Percentiles rank a stretch among this genome's conserved stretches.
Conservation (phyloP, 2,888 invertebrate genomes). For the Phorcus lineatus region DNA sequence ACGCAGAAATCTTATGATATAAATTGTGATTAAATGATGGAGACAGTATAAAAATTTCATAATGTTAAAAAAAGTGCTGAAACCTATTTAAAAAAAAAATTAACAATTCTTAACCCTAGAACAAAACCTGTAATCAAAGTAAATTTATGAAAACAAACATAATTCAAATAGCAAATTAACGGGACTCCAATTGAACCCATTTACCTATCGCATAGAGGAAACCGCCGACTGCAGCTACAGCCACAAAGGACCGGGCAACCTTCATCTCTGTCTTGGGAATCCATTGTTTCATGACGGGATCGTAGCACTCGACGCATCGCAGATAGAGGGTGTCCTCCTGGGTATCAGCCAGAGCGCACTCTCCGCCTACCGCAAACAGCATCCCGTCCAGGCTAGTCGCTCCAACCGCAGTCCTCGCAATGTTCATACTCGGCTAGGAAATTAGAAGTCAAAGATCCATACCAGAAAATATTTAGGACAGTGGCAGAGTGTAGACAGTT, state of each 20-base stretch:
- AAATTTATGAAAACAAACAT: no score
- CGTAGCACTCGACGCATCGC: conserved; percentile 70
- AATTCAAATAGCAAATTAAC: no score
- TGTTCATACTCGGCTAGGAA: conserved; percentile 61
- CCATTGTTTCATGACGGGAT: conserved; percentile 69
- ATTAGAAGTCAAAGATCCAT: not conserved
- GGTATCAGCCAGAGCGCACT: conserved; percentile 70
- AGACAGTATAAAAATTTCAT: no score
- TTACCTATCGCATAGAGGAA: conserved; percentile 72
- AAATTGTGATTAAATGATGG: no score
- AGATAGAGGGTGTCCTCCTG: conserved; percentile 73
- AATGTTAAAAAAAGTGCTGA: no score
- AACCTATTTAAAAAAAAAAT: no score
- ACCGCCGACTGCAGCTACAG: conserved; percentile 88
- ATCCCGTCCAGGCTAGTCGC: conserved; percentile 66
- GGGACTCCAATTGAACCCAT: not conserved
- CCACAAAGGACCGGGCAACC: conserved; percentile 80
- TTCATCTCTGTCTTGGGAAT: conserved; percentile 67
- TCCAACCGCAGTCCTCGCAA: conserved; percentile 72
- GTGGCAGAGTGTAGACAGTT: no score
- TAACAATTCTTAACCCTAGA: no score
- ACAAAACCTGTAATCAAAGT: no score
- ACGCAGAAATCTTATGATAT: no score
- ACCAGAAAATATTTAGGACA: not conserved
- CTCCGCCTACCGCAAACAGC: conserved; percentile 72